Conservation (phyloP, 2,888 invertebrate genomes). For the Deroplatys truncata region DNA sequence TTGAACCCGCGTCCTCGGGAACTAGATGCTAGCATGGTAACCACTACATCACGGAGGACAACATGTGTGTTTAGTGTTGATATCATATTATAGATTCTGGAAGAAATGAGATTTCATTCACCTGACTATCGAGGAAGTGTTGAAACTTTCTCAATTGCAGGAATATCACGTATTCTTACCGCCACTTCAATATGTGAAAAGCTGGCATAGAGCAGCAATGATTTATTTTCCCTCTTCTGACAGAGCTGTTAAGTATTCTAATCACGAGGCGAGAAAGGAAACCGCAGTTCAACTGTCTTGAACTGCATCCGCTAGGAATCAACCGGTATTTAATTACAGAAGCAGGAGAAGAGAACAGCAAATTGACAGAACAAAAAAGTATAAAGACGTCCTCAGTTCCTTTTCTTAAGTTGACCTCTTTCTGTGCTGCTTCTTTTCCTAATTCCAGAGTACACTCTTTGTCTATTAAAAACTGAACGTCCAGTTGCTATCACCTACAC, state of each 20-base stretch:
- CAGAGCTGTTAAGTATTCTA: not conserved
- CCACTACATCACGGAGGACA: no score
- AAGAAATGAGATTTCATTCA: no score
- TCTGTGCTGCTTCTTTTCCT: not conserved
- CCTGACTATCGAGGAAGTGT: no score
- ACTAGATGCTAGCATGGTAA: no score
- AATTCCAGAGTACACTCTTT: not conserved
- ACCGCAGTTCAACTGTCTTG: not conserved
- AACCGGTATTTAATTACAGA: conserved; percentile 4
- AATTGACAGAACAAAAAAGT: conserved; percentile 7
- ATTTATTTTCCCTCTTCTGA: not conserved
- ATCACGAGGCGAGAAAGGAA: conserved; percentile 6
- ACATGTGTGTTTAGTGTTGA: no score
- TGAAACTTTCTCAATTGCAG: no score
- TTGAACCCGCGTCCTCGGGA: no score
- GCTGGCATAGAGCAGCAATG: not conserved
- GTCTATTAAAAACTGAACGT: not conserved
- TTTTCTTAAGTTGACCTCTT: not conserved
- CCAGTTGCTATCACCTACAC: no score
- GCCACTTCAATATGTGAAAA: not conserved
- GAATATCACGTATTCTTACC: no score
- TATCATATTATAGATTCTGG: no score
- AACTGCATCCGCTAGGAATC: not conserved
- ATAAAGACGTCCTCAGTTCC: not conserved
- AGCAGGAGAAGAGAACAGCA: not conserved